These are phyloP conservation scores for Drosophila willistoni DNA, from an alignment of 1,140 invertebrate genomes.

Conservation along the genomic window DNA sequence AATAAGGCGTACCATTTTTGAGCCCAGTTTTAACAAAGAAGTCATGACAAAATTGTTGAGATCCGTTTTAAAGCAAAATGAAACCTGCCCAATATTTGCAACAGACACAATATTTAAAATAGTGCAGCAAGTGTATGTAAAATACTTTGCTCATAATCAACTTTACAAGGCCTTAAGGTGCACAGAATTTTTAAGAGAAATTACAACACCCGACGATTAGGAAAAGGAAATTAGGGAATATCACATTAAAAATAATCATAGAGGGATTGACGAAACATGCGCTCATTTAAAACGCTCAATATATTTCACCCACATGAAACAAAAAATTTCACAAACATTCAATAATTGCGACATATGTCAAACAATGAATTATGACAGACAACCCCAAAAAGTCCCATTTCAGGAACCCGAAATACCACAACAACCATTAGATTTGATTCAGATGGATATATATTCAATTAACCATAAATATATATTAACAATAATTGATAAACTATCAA, in stretches of 20 bases:
- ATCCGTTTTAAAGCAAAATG: constrained; percentile 6
- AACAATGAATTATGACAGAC: constrained; percentile 19
- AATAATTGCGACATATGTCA: constrained; percentile 26
- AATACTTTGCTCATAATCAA: constrained; percentile 1
- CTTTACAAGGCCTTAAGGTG: constrained; percentile 7
- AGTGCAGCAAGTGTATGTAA: constrained; percentile 3
- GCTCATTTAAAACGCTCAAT: constrained; percentile 5
- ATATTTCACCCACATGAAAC: constrained; percentile 24
- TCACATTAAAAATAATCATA: constrained; percentile 20
- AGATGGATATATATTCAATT: too few species aligned
- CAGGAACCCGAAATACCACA: constrained; percentile 10
- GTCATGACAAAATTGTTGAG: constrained; percentile 6
- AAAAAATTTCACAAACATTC: constrained; percentile 11
- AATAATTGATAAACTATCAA: constrained; percentile 24
- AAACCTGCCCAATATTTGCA: constrained; percentile 2
- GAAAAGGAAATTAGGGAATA: constrained; percentile 8
- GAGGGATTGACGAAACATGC: constrained; percentile 20
- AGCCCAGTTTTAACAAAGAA: background rate
- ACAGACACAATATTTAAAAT: constrained; percentile 6
- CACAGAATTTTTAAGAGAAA: constrained; percentile 8
- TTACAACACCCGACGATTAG: constrained; percentile 5
- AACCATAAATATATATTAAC: constrained; percentile 15
- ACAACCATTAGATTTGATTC: too few species aligned
- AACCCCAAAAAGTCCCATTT: constrained; percentile 11
- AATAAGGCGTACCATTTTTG: constrained; percentile 2